Base-by-base conservation (phyloP, 2,888 invertebrate genomes). In the Asteroscopus sphinx region DNA sequence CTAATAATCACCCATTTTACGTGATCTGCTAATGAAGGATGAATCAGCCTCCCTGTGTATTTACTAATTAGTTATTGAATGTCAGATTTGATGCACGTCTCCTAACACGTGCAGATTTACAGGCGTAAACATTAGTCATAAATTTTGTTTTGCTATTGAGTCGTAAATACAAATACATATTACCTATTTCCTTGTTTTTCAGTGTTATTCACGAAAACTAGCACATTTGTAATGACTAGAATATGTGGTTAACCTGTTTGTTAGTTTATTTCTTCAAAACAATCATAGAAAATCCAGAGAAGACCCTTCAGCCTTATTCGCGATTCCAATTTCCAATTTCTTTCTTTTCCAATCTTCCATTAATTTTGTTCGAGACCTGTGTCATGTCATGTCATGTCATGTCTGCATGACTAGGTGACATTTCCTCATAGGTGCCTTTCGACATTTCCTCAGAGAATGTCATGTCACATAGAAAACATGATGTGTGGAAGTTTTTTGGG, bases 51-150 rank as follows among this genome's bases (percentile, higher is more conserved):
- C 41, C 17, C 28, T 37, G 33, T 9, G 13, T 21, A 21, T 3
- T 44, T 21, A n/a, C n/a, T n/a, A 21, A 32, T 33, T 46, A 11
- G 26, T 42, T 47, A 35, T 28, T 32, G 41, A 21, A 32, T 44
- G 33, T 39, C 21, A 13, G 30, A 42, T 35, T 35, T 21, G 16
- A 21, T 25, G 28, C 40, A 48, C 33, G 40, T 44, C 40, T 45
- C 28, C 5, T 2, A 25, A 52, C 66, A 63, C 68, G 57, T 68
- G 68, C 35, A 21, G 21, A 9, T 16, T n/a, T n/a, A n/a, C n/a
- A n/a, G n/a, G 8, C 15, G 30, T 8, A 26, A 45, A 33, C 21
- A 40, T 68, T 62, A 45, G 39, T 66, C 68, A 66, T 45, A 5
- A n/a, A n/a, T n/a, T n/a, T n/a, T 51, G 30, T 60, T 46, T 49